Base-by-base conservation (phyloP, 2,888 invertebrate species). In the Limnephilus auricula region DNA sequence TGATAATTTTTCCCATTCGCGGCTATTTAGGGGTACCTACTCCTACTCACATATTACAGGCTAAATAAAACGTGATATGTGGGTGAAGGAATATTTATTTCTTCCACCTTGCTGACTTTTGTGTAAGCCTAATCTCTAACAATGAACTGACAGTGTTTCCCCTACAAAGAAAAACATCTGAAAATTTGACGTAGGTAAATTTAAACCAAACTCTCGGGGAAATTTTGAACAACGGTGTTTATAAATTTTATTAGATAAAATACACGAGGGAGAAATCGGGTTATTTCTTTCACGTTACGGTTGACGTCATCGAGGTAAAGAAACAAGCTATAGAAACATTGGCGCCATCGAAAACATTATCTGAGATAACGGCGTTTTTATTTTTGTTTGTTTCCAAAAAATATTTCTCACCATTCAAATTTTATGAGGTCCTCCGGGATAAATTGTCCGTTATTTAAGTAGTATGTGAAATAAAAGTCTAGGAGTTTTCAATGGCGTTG, bases 91-190 rank as follows among this genome's bases (percentile, higher is more conserved):
- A 50, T 50, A 86, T 45, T 86, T 86, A 50, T 86, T 86, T 86
- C 50, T 86, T 86, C 86, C 86, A 50, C 45, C 45, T 50, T 50
- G 45, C n/a, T 86, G 86, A 86, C 30, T 50, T 40, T 50, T 45
- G 50, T 50, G 31, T 15, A 86, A 86, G 45, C 13, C 30, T 31
- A 86, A 50, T 30, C 86, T 86, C 32, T 37, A 86, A 86, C 86
- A n/a, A 10, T 12, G 32, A 84, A 37, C 84, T 37, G 84, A 37
- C 84, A 32, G 34, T 82, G 32, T 84, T 86, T 13, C 86, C 45
- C 45, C n/a, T 50, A 13, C 13, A 31, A 86, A 45, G 30, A 15
- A n/a, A 50, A 45, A 50, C 4, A 30, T 30, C 37, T 31, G 31
- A 50, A 86, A 18, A 86, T 86, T 40, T 50, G 12, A 50, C 50